A percentile compares a stretch with the other conserved stretches of the same genome.
Conservation (phyloP, 2,797 vertebrate genomes). For the Typhlichthys eigenmanni region DNA sequence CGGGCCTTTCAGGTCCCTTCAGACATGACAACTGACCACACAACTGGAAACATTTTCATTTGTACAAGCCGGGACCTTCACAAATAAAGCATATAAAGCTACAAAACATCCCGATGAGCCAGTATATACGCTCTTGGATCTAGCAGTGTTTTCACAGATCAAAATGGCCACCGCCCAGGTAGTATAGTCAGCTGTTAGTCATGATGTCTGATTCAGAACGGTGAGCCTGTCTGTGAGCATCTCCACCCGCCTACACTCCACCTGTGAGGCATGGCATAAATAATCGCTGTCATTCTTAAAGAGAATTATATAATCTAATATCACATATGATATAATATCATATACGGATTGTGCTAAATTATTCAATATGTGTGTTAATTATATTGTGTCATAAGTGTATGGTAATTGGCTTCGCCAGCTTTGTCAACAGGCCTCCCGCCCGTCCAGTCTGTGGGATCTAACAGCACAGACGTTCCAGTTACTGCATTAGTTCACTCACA, state of each 20-base stretch:
- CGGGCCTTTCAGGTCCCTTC: no score
- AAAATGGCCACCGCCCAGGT: slow-evolving; percentile 68
- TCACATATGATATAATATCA: no score
- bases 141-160: slow-evolving; percentile 35
- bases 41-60: no score
- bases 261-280: slow-evolving; percentile 33
- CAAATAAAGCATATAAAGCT: no score
- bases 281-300: slow-evolving; percentile 2
- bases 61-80: no score
- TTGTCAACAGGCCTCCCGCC: slow-evolving; percentile 20
- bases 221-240: slow-evolving; percentile 60
- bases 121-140: slow-evolving; percentile 48
- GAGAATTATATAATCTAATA: no score
- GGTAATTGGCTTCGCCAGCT: slow-evolving; percentile 27
- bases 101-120: slow-evolving; percentile 9
- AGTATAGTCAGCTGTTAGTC: slow-evolving; percentile 63
- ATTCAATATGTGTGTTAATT: not conserved
- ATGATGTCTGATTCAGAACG: slow-evolving; percentile 66
- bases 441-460: slow-evolving; percentile 44
- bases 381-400: not conserved
- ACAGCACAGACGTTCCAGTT: slow-evolving; percentile 51
- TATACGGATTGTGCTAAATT: no score
- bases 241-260: slow-evolving; percentile 62
- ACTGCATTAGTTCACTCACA: slow-evolving; percentile 11
- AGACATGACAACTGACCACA: no score